Percentiles rank a stretch among this genome's conserved stretches.
phyloP scores from a whole-genome alignment of 2,888 invertebrate species.

The Aporophyla lueneburgensis region DNA sequence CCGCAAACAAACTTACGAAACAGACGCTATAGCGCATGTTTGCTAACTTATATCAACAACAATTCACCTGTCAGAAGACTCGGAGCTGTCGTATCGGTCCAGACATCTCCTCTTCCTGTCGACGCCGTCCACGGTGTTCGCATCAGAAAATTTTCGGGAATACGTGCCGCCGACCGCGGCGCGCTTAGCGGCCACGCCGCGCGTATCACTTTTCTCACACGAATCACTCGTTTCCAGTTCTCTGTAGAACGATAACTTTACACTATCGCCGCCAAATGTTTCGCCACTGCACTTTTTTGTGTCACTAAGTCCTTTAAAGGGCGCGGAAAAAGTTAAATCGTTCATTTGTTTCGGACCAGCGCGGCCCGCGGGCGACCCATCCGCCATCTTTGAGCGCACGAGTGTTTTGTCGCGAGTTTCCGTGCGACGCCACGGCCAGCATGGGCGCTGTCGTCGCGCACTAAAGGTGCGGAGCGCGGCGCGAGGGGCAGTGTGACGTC shows the following conservation, averaged over 20 bases:
- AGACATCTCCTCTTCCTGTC: constrained; percentile 96
- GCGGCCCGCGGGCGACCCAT: constrained; percentile 93
- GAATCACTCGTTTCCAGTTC: constrained; percentile 89
- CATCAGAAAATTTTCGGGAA: constrained; percentile 84
- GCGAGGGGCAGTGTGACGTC: constrained; percentile 84
- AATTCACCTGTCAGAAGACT: constrained; percentile 97
- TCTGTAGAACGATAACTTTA: constrained; percentile 88
- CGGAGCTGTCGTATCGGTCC: constrained; percentile 98
- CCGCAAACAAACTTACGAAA: constrained; percentile 76
- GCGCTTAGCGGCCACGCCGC: constrained; percentile 86
- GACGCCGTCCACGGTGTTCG: constrained; percentile 85
- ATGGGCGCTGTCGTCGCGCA: constrained; percentile 83
- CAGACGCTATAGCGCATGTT: constrained; percentile 61
- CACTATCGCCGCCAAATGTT: constrained; percentile 83
- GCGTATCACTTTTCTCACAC: constrained; percentile 90
- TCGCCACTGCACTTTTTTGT: constrained; percentile 90
- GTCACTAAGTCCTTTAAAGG: constrained; percentile 88
- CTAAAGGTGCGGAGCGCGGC: constrained; percentile 78
- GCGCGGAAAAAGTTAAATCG: constrained; percentile 90
- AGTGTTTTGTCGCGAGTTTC: constrained; percentile 89
- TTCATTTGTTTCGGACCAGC: constrained; percentile 91
- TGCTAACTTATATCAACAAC: constrained; percentile 72
- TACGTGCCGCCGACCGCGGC: constrained; percentile 79
- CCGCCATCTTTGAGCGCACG: constrained; percentile 96
- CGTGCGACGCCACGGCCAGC: constrained; percentile 78